Conservation (phyloP, 2,888 invertebrate genomes). For the Latrodectus hesperus region DNA sequence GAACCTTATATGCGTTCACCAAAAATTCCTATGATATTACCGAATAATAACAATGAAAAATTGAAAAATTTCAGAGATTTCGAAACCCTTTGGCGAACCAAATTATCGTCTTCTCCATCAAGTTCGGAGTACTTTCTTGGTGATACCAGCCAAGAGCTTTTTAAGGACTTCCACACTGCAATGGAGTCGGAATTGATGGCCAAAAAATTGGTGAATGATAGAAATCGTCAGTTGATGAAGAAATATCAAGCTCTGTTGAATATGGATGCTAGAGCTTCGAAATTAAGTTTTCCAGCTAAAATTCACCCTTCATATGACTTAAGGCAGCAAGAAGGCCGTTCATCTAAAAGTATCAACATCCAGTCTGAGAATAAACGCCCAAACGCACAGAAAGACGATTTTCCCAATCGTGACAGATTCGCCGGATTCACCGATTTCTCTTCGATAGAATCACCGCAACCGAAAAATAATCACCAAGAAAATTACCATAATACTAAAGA, state of each 20-base stretch:
- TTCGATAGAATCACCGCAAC: constrained; percentile 14
- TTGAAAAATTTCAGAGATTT: constrained; percentile 35
- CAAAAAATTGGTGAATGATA: not conserved
- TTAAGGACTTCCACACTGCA: constrained; percentile 1
- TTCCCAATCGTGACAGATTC: constrained; percentile 43
- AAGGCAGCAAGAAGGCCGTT: not conserved
- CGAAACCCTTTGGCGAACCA: constrained; percentile 5
- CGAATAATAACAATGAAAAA: not conserved
- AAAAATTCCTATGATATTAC: not conserved
- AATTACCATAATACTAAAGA: not conserved
- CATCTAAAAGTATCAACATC: not conserved
- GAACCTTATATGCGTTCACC: not conserved
- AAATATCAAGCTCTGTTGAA: constrained; percentile 37
- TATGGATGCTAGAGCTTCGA: not conserved
- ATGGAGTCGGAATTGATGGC: not conserved
- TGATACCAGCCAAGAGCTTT: not conserved
- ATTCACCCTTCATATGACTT: too few relatives aligned
- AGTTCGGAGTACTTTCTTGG: not conserved
- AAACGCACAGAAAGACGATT: not conserved
- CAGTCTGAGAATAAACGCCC: not conserved
- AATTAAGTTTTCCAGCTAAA: not conserved
- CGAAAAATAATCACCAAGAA: not conserved
- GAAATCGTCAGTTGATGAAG: constrained; percentile 6
- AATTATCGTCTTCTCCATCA: not conserved
- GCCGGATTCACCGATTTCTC: constrained; percentile 58